A percentile compares a stretch with the other conserved stretches of the same genome.
These are phyloP conservation scores for Lasius fuliginosus DNA, from an alignment of 2,888 invertebrate genomes.

Conservation along the genomic window DNA sequence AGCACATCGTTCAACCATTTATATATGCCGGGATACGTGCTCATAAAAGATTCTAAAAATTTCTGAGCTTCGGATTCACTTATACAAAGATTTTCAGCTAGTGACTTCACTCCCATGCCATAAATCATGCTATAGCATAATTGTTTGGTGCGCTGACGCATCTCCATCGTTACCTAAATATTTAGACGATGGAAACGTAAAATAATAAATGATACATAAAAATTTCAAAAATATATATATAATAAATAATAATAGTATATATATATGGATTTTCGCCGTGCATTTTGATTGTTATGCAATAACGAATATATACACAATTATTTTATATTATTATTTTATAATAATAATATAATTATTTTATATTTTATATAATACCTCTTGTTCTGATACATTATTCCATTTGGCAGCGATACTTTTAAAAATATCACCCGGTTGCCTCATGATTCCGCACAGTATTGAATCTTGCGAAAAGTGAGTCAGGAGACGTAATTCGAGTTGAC, in stretches of 20 bases:
- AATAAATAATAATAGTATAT: conserved; percentile 7
- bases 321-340: background rate
- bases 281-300: too few species aligned
- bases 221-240: conserved; percentile 1
- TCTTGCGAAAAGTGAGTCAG: conserved; percentile 96
- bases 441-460: conserved; percentile 89
- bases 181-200: conserved; percentile 51
- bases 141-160: conserved; percentile 96
- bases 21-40: conserved; percentile 91
- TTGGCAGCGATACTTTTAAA: conserved; percentile 95
- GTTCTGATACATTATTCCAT: conserved; percentile 91
- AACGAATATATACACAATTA: background rate
- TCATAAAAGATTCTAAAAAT: conserved; percentile 94
- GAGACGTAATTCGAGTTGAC: conserved; percentile 97
- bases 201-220: conserved; percentile 7
- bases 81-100: conserved; percentile 93
- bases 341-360: too few species aligned
- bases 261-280: background rate
- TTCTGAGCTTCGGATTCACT: conserved; percentile 92
- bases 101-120: conserved; percentile 95
- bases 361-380: conserved; percentile 84
- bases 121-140: conserved; percentile 99
- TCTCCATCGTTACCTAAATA: conserved; percentile 90
- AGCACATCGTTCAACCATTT: conserved; percentile 88
- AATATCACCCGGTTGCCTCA: conserved; percentile 91